A percentile compares a stretch with the other conserved stretches of the same genome.
Evolutionary conservation across 1,140 invertebrate genomes (phyloP).

Genomic region (Elysia chlorotica): DNA sequence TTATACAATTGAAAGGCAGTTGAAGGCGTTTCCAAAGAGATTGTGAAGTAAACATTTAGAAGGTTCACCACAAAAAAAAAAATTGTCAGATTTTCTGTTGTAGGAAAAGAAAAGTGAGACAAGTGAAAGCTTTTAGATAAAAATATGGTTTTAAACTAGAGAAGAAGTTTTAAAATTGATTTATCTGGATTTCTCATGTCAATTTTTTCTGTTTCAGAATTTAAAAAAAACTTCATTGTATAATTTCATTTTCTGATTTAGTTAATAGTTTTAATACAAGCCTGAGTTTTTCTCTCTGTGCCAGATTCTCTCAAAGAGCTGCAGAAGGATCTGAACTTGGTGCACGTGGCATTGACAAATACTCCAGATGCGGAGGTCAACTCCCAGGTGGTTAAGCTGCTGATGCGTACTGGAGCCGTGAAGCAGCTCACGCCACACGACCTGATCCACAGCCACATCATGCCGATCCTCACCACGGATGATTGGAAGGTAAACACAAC

Average conservation of each 20-base stretch:
- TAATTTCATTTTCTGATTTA: not conserved
- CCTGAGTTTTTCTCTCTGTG: not conserved
- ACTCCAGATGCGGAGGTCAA: constrained; percentile 50
- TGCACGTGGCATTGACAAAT: constrained; percentile 39
- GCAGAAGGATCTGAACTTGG: constrained; percentile 48
- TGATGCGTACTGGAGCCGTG: constrained; percentile 46
- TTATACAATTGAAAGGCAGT: too few relatives aligned
- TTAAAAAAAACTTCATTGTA: not conserved
- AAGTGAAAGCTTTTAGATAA: not conserved
- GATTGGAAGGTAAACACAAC: constrained; percentile 46
- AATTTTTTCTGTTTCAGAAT: not conserved
- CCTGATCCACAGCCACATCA: constrained; percentile 55
- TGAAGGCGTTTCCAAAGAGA: too few relatives aligned
- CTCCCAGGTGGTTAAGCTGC: constrained; percentile 51
- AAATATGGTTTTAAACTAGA: not conserved
- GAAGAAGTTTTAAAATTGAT: not conserved
- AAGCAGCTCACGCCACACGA: constrained; percentile 47
- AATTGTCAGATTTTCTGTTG: too few relatives aligned
- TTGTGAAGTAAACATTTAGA: too few relatives aligned
- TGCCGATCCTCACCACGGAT: constrained; percentile 48
- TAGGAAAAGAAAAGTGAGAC: too few relatives aligned
- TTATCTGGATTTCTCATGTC: not conserved
- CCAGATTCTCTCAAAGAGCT: constrained; percentile 43
- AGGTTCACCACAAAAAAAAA: too few relatives aligned
- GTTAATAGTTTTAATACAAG: too few relatives aligned